Percentiles rank a stretch among this genome's conserved stretches.
Conservation (phyloP, 2,113 vertebrate genomes). For the Mugil cephalus region DNA sequence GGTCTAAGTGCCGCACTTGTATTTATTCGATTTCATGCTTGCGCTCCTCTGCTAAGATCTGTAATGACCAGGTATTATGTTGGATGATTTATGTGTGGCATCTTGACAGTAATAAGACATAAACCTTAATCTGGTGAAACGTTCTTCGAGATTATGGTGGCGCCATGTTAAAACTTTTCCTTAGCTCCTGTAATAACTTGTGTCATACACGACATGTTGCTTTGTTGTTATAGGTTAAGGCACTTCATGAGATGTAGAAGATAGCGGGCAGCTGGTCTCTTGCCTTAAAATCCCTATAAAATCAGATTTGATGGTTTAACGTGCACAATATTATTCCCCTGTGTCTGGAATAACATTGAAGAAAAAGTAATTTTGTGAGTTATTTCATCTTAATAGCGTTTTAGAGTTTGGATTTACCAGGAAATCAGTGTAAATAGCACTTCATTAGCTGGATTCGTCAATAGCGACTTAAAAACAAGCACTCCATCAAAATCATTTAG, state of each 20-base stretch:
- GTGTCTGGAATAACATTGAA: no score
- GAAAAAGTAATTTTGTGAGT: no score
- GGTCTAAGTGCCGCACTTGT: slow-evolving; percentile 37
- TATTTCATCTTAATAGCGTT: no score
- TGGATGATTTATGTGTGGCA: slow-evolving; percentile 45
- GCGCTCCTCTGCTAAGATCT: slow-evolving; percentile 12
- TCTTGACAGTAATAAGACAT: slow-evolving; percentile 41
- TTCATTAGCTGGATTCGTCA: no score
- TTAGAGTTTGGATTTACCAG: no score
- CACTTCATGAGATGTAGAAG: slow-evolving; percentile 13
- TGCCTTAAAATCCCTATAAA: neutral
- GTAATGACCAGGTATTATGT: slow-evolving; percentile 58
- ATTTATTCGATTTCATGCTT: slow-evolving; percentile 14
- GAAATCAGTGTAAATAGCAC: no score
- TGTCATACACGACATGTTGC: slow-evolving; percentile 17
- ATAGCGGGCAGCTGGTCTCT: neutral
- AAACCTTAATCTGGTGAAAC: slow-evolving; percentile 42
- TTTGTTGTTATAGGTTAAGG: slow-evolving; percentile 33
- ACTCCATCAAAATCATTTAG: no score
- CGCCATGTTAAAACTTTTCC: slow-evolving; percentile 35
- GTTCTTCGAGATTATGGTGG: slow-evolving; percentile 30
- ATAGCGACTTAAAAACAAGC: no score
- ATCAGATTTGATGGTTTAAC: no score
- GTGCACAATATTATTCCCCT: no score
- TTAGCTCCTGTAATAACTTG: slow-evolving; percentile 48